Conservation (phyloP, 2,113 vertebrate genomes). For the Tychaedon coryphoeus region DNA sequence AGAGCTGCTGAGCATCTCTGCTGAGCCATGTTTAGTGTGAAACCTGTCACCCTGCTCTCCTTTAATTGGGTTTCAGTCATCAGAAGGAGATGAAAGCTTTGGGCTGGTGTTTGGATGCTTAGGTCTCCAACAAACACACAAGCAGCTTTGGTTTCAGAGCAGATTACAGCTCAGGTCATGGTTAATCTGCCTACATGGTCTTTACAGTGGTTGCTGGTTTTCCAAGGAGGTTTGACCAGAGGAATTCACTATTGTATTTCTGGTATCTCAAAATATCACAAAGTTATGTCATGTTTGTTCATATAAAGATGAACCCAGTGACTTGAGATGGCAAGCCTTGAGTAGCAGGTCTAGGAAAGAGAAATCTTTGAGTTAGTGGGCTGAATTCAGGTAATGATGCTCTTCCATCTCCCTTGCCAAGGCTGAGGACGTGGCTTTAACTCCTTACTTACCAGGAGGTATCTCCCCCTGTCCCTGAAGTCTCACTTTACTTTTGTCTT, state of each 20-base stretch:
- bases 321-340: neutral
- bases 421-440: neutral
- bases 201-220: neutral
- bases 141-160: constrained; percentile 22
- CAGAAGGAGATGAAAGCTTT: constrained; percentile 1
- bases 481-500: neutral
- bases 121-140: neutral
- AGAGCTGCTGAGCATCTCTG: constrained; percentile 30
- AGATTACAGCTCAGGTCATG: neutral
- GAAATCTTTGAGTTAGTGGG: neutral
- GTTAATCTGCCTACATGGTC: neutral
- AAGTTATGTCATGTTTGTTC: neutral
- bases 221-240: neutral
- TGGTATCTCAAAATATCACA: fast-evolving
- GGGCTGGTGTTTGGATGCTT: neutral
- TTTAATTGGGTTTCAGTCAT: constrained; percentile 70
- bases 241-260: neutral
- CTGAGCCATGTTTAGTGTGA: constrained; percentile 16
- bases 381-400: neutral
- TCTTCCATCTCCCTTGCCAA: neutral
- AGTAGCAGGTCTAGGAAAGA: neutral
- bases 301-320: neutral
- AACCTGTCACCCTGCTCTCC: constrained; percentile 23
- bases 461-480: neutral
- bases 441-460: neutral